Evolutionary conservation across 2,888 invertebrate genomes (phyloP).

Genomic region (Macrosiphum euphorbiae): DNA sequence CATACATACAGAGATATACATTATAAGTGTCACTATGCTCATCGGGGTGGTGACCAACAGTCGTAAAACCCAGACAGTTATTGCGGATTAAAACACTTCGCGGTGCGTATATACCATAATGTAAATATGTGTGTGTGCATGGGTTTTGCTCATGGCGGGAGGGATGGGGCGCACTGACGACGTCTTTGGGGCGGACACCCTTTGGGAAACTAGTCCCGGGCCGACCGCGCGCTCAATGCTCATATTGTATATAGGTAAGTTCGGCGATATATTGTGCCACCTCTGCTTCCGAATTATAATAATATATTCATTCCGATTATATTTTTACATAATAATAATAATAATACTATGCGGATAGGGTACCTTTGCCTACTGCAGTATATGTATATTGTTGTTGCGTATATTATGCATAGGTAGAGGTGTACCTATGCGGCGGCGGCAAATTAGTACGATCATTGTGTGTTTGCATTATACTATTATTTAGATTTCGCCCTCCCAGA

Average conservation of each 20-base stretch:
- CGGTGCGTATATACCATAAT: background rate
- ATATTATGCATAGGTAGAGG: background rate
- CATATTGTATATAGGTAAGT: background rate
- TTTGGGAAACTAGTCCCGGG: conserved; percentile 58
- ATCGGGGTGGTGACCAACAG: conserved; percentile 43
- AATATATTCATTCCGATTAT: conserved; percentile 40
- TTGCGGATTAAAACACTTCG: conserved; percentile 63
- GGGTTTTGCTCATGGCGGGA: background rate
- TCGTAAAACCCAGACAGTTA: conserved; percentile 62
- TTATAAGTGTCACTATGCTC: background rate
- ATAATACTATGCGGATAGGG: conserved; percentile 24
- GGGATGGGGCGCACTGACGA: background rate
- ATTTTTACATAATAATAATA: conserved; percentile 58
- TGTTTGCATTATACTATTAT: background rate
- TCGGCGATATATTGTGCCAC: background rate
- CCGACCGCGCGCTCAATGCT: background rate
- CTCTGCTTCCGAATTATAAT: conserved; percentile 1
- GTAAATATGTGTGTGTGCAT: background rate
- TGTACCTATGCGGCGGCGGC: conserved; percentile 7
- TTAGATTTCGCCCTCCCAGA: conserved; percentile 53
- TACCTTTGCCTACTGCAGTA: background rate
- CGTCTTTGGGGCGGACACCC: conserved; percentile 45
- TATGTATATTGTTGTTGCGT: background rate
- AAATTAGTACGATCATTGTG: conserved; percentile 63
- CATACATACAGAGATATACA: background rate